Evolutionary conservation across 1,140 invertebrate genomes (phyloP).

Genomic region (Cotesia glomerata): DNA sequence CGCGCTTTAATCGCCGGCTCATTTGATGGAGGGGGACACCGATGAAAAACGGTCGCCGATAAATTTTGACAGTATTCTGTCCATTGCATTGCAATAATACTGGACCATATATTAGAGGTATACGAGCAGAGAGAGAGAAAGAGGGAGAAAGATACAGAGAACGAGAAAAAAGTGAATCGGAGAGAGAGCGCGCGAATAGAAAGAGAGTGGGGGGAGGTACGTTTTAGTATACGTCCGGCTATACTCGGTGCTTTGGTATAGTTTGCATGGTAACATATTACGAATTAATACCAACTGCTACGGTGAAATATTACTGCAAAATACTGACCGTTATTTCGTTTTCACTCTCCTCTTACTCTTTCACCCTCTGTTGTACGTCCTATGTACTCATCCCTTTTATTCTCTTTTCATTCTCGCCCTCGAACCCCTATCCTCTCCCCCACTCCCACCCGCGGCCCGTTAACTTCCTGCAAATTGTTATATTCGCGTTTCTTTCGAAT

Average conservation of each 20-base stretch:
- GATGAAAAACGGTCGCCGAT: constrained; percentile 64
- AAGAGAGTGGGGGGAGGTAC: constrained; percentile 5
- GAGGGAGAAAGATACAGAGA: constrained; percentile 27
- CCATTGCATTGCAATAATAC: constrained; percentile 65
- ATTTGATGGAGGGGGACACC: constrained; percentile 54
- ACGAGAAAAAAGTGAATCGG: constrained; percentile 26
- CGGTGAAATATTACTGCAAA: constrained; percentile 65
- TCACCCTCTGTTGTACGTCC: neutral
- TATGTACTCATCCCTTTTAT: neutral
- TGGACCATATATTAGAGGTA: constrained; percentile 63
- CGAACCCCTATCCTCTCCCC: neutral
- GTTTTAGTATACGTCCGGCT: constrained; percentile 16
- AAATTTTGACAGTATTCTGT: constrained; percentile 66
- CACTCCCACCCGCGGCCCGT: neutral
- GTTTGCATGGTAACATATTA: constrained; percentile 64
- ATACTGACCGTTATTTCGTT: constrained; percentile 62
- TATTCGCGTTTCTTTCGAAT: constrained; percentile 26
- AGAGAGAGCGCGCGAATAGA: constrained; percentile 31
- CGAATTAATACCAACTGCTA: constrained; percentile 66
- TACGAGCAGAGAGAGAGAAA: constrained; percentile 29
- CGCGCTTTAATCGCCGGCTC: constrained; percentile 62
- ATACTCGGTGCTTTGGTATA: constrained; percentile 56
- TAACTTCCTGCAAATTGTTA: constrained; percentile 26
- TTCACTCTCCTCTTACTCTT: constrained; percentile 4
- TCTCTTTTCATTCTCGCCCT: neutral